These are phyloP conservation scores for Oceanites oceanicus DNA, from an alignment of 2,113 vertebrate species.

Conservation along the genomic window DNA sequence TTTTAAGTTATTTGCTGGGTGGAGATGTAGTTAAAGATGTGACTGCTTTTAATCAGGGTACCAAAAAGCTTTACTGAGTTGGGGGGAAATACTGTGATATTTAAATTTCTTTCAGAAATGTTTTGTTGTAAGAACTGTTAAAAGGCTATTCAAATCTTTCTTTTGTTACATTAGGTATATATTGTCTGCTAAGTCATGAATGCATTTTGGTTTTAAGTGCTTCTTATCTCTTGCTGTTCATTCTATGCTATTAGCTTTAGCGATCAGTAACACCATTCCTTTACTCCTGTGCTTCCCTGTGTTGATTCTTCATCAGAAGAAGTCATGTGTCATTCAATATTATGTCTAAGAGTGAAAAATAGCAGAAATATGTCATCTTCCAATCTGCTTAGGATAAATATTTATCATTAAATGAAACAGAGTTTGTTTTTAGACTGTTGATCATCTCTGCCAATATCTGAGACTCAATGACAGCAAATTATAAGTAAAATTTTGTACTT, in stretches of 20 bases:
- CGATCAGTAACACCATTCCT: neutral
- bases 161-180: neutral
- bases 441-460: neutral
- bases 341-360: neutral
- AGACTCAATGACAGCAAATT: neutral
- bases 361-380: neutral
- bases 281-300: neutral
- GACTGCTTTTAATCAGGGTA: neutral
- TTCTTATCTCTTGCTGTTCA: neutral
- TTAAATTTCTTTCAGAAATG: neutral
- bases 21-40: neutral
- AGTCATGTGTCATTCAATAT: neutral
- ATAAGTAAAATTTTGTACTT: neutral
- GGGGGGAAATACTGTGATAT: neutral
- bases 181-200: neutral
- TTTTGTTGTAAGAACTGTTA: neutral
- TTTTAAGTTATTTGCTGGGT: neutral
- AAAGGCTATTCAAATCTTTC: neutral
- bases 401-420: neutral
- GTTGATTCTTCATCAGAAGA: neutral
- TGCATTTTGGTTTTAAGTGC: neutral
- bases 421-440: neutral
- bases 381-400: neutral
- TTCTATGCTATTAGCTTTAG: neutral
- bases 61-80: neutral